Evolutionary conservation across 64 coral and sea anemone species (phyloP).

Genomic region (Montipora efflorescens): DNA sequence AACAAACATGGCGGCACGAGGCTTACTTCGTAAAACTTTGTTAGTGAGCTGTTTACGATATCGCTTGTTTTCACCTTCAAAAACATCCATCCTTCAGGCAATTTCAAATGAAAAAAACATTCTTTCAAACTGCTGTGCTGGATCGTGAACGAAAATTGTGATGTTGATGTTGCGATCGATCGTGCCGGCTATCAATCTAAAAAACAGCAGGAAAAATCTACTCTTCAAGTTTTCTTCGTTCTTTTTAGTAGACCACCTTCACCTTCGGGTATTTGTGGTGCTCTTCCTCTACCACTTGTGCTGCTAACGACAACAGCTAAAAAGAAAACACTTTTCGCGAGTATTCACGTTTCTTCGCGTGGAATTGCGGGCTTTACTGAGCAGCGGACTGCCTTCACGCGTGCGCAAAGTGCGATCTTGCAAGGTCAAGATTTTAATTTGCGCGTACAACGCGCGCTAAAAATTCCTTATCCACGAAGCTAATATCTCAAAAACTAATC

Average conservation of each 20-base stretch:
- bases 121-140: neutral
- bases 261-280: too few species aligned
- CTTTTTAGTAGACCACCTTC: too few species aligned
- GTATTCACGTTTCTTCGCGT: neutral
- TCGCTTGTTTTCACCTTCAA: neutral
- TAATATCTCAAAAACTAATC: conserved; percentile 21
- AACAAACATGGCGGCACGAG: conserved; percentile 5
- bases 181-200: too few species aligned
- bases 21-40: neutral
- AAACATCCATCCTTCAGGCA: neutral
- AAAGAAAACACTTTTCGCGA: too few species aligned
- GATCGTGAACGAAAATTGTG: conserved; percentile 22
- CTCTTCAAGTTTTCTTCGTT: too few species aligned
- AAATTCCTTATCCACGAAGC: neutral
- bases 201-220: too few species aligned
- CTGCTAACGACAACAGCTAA: too few species aligned
- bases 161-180: conserved; percentile 2
- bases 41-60: neutral
- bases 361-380: conserved; percentile 27
- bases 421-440: conserved; percentile 11
- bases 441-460: neutral
- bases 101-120: neutral
- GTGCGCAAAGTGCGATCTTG: conserved; percentile 4
- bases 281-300: too few species aligned
- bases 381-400: conserved; percentile 6